Percentiles rank a stretch among this genome's conserved stretches.
Evolutionary conservation across 37 sponge, comb jelly and placozoan genomes (phyloP).

Genomic region (Corticium candelabrum): DNA sequence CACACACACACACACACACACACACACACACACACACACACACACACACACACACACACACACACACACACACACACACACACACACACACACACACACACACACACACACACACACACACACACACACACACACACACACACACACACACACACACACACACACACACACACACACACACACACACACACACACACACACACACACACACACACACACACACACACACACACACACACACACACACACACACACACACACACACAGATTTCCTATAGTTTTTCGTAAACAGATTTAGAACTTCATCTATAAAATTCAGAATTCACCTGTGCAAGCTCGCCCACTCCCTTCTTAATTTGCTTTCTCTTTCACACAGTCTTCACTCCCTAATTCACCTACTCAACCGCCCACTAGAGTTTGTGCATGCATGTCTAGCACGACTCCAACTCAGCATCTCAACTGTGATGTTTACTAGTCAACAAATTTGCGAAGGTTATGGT

Average conservation of each 20-base stretch:
- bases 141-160: conserved; percentile 7
- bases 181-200: conserved; percentile 7
- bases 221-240: conserved; percentile 7
- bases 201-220: conserved; percentile 7
- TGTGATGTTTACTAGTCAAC: too few species aligned
- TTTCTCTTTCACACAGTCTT: too few species aligned
- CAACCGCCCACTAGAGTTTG: too few species aligned
- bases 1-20: conserved; percentile 10
- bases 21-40: conserved; percentile 42
- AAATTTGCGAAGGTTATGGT: too few species aligned
- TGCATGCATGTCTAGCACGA: too few species aligned
- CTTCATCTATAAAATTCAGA: too few species aligned
- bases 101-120: conserved; percentile 7
- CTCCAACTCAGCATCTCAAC: too few species aligned
- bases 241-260: conserved; percentile 7
- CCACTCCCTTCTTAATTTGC: too few species aligned
- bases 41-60: conserved; percentile 9
- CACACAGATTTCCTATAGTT: neutral
- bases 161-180: conserved; percentile 7
- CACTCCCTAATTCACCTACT: too few species aligned
- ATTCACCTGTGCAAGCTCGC: too few species aligned
- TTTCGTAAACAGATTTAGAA: too few species aligned
- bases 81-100: conserved; percentile 7
- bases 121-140: conserved; percentile 7
- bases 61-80: conserved; percentile 7